Percentiles rank a stretch among this genome's conserved stretches.
Evolutionary conservation across 1,140 invertebrate species (phyloP).

Genomic region (Rhyacophila brunnea): DNA sequence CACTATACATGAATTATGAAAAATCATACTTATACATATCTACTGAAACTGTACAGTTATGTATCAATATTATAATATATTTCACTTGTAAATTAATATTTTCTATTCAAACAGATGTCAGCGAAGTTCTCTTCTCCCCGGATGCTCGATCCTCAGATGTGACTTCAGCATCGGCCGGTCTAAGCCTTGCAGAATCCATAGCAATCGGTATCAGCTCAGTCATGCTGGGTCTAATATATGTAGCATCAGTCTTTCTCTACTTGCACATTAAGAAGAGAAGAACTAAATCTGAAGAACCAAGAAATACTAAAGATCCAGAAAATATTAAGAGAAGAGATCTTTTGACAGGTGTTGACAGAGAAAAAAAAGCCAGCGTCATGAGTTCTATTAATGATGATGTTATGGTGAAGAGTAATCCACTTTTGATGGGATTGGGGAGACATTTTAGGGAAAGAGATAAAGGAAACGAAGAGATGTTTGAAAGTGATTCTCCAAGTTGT

Average conservation of each 20-base stretch:
- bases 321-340: slow-evolving; percentile 20
- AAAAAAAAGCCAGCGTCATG: slow-evolving; percentile 11
- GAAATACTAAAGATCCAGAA: slow-evolving; percentile 8
- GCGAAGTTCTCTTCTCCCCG: slow-evolving; percentile 73
- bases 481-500: slow-evolving; percentile 52
- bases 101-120: no score
- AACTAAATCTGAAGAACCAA: slow-evolving; percentile 39
- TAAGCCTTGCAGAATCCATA: slow-evolving; percentile 71
- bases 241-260: slow-evolving; percentile 78
- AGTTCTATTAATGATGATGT: slow-evolving; percentile 54
- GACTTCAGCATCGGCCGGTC: slow-evolving; percentile 44
- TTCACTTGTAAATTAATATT: no score
- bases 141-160: slow-evolving; percentile 59
- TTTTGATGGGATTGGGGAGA: slow-evolving; percentile 60
- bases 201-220: slow-evolving; percentile 79
- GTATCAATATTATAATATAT: no score
- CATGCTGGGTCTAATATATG: slow-evolving; percentile 77
- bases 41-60: no score
- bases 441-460: slow-evolving; percentile 54
- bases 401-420: slow-evolving; percentile 74
- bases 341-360: slow-evolving; percentile 11
- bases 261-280: slow-evolving; percentile 65
- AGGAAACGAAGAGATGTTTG: slow-evolving; percentile 39
- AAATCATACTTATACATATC: no score
- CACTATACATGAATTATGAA: no score